These are phyloP conservation scores for Bombus difficillimus DNA, from an alignment of 1,140 invertebrate species.

Conservation along the genomic window DNA sequence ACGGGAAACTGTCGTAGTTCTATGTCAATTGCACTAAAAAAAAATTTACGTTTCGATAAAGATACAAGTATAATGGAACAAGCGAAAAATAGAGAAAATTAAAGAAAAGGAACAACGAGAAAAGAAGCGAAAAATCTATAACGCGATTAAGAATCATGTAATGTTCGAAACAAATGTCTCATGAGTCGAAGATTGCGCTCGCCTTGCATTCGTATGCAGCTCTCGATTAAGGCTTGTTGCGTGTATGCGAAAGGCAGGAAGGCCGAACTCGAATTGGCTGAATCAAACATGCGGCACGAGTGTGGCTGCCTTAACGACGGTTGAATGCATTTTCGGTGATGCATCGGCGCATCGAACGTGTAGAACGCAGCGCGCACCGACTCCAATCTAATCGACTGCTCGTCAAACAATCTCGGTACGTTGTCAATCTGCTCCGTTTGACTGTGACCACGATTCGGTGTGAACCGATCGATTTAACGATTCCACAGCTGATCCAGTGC, in stretches of 20 bases:
- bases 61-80: no score
- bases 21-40: no score
- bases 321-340: constrained; percentile 42
- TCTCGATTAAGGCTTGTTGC: constrained; percentile 1
- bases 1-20: no score
- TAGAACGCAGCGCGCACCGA: constrained; percentile 13
- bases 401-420: constrained; percentile 60
- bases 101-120: neutral
- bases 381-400: constrained; percentile 61
- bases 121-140: neutral
- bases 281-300: constrained; percentile 18
- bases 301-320: constrained; percentile 33
- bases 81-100: neutral
- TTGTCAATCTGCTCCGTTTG: constrained; percentile 61
- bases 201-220: constrained; percentile 9
- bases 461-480: constrained; percentile 57
- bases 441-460: constrained; percentile 39
- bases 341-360: constrained; percentile 10
- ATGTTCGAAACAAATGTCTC: neutral
- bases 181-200: neutral
- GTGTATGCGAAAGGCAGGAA: constrained; percentile 20
- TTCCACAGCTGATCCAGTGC: constrained; percentile 29
- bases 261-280: constrained; percentile 18
- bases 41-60: no score
- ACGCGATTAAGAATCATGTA: constrained; percentile 18